A percentile compares a stretch with the other conserved stretches of the same genome.
These are phyloP conservation scores for Chaetorhynchus papuensis DNA, from an alignment of 2,113 vertebrate species.

Conservation along the genomic window DNA sequence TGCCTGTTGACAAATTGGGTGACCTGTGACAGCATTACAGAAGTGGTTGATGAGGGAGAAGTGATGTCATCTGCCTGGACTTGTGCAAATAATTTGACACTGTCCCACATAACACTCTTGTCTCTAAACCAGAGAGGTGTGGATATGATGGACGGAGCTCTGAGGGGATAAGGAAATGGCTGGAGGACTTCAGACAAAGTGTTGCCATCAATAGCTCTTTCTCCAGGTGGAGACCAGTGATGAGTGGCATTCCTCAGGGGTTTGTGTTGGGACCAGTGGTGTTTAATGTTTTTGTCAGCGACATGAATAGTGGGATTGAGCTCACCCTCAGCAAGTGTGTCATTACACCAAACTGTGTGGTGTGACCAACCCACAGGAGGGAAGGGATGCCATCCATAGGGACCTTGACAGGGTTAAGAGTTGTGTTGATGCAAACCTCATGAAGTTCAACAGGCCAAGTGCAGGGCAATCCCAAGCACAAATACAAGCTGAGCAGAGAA, in stretches of 20 bases:
- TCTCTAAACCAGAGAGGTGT: not conserved
- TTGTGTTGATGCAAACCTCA: not conserved
- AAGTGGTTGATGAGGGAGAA: not conserved
- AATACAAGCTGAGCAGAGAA: no score
- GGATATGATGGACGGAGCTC: not conserved
- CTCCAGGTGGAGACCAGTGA: no score
- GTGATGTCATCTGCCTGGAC: not conserved
- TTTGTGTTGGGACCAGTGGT: accelerated
- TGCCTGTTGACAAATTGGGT: not conserved
- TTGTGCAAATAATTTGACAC: not conserved
- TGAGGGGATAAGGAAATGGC: not conserved
- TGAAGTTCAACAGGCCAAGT: not conserved
- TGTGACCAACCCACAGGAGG: not conserved
- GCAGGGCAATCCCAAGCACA: not conserved
- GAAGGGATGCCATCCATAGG: not conserved
- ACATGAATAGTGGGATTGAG: not conserved
- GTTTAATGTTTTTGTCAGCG: accelerated
- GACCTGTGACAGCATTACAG: not conserved
- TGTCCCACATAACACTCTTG: not conserved
- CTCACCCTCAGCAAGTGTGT: not conserved
- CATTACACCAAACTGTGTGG: not conserved
- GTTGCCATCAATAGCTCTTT: not conserved
- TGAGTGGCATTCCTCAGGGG: accelerated
- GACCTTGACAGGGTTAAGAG: not conserved
- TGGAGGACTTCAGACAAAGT: not conserved